Conservation (phyloP, 1,140 invertebrate genomes). For the Triops cancriformis region DNA sequence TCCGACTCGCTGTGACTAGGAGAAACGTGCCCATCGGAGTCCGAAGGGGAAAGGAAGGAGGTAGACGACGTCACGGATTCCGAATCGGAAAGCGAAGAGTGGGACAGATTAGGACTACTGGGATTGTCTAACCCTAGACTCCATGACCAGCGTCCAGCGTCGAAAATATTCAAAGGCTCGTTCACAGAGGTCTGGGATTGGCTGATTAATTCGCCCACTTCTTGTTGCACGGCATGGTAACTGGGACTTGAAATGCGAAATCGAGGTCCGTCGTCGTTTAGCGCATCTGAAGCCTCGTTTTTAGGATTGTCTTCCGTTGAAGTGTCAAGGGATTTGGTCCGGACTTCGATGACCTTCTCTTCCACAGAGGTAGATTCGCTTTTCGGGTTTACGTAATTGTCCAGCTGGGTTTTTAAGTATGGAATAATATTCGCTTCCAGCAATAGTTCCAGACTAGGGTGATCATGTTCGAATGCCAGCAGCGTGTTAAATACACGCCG, state of each 20-base stretch:
- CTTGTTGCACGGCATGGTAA: not conserved
- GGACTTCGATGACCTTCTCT: not conserved
- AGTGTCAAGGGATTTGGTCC: not conserved
- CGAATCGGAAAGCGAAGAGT: not conserved
- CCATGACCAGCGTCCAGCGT: not conserved
- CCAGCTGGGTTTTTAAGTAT: not conserved
- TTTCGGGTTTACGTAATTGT: not conserved
- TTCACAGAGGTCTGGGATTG: not conserved
- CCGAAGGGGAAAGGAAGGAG: not conserved
- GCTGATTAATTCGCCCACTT: not conserved
- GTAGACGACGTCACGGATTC: not conserved
- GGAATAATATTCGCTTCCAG: not conserved
- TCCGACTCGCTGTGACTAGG: not conserved
- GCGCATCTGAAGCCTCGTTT: not conserved
- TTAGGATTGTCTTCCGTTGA: not conserved
- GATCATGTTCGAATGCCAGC: not conserved
- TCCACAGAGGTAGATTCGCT: not conserved
- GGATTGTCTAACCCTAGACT: not conserved
- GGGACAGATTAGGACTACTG: not conserved
- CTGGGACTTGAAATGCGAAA: constrained; percentile 1
- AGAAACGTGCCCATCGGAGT: not conserved
- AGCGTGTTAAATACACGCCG: not conserved
- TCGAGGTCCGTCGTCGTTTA: not conserved
- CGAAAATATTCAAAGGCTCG: constrained; percentile 5
- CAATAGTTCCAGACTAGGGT: not conserved